phyloP scores from a whole-genome alignment of 2,797 vertebrate species.

The Rhadinocentrus ornatus region DNA sequence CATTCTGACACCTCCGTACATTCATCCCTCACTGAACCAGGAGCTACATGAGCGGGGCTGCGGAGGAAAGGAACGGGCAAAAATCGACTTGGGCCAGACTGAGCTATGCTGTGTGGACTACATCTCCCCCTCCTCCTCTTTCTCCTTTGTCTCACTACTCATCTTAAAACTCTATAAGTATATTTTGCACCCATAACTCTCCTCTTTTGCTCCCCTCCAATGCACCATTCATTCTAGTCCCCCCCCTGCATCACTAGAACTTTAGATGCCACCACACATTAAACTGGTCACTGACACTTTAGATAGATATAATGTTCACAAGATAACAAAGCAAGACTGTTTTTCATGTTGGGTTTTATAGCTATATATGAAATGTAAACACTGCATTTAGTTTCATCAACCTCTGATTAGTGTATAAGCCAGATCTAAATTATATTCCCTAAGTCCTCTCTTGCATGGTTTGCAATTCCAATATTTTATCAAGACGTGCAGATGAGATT shows the following conservation, averaged over 20 bases:
- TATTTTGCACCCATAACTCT: conserved; percentile 40
- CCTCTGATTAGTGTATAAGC: conserved; percentile 38
- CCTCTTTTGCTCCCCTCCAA: conserved; percentile 28
- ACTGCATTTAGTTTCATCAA: conserved; percentile 53
- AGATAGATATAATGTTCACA: conserved; percentile 68
- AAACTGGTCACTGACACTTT: conserved; percentile 74
- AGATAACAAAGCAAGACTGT: conserved; percentile 77
- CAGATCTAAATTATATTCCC: conserved; percentile 34
- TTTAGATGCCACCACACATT: conserved; percentile 47
- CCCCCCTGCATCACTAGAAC: conserved; percentile 40
- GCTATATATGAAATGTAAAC: conserved; percentile 60
- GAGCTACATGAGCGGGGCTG: conserved; percentile 75
- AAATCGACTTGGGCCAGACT: conserved; percentile 71
- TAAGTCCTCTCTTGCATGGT: conserved; percentile 78
- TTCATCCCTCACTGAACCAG: conserved; percentile 54
- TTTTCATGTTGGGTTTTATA: conserved; percentile 76
- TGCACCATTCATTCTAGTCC: conserved; percentile 47
- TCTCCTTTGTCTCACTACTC: conserved; percentile 35
- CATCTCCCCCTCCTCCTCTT: conserved; percentile 47
- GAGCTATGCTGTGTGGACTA: conserved; percentile 77
- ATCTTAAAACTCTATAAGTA: conserved; percentile 45
- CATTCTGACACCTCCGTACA: conserved; percentile 49
- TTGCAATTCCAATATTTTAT: conserved; percentile 82
- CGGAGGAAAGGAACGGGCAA: conserved; percentile 50
- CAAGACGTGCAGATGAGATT: conserved; percentile 15